Percentiles rank a stretch among this genome's conserved stretches.
Evolutionary conservation across 2,888 invertebrate genomes (phyloP).

Genomic region (Acanthosepion pharaonis): DNA sequence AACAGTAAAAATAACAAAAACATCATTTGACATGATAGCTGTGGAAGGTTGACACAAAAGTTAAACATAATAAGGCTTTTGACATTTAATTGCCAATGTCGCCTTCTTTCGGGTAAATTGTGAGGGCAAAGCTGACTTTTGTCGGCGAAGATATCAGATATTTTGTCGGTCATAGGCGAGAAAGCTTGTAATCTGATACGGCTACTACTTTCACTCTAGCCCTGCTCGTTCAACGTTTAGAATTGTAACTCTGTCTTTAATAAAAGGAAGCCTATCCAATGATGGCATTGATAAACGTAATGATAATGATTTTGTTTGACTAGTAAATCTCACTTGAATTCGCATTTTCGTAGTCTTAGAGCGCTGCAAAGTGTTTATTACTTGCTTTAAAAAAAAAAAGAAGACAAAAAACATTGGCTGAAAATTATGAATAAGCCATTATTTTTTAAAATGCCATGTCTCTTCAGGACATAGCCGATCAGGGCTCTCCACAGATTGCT

Average conservation of each 20-base stretch:
- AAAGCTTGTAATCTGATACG: neutral
- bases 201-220: neutral
- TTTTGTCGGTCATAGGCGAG: neutral
- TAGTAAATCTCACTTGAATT: neutral
- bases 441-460: too few species aligned
- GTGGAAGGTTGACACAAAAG: neutral
- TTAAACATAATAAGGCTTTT: neutral
- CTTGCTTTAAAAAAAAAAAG: too few species aligned
- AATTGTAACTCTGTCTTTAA: too few species aligned
- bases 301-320: slow-evolving; percentile 6
- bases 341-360: neutral
- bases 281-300: neutral
- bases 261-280: neutral
- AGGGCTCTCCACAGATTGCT: too few species aligned
- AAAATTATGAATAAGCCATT: neutral
- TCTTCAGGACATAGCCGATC: too few species aligned
- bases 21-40: neutral
- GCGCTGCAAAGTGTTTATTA: neutral
- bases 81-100: neutral
- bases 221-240: neutral
- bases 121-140: neutral
- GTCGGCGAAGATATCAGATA: neutral
- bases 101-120: neutral
- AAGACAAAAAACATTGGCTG: neutral
- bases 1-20: neutral